Base-by-base conservation (phyloP, 2,888 invertebrate species). In the Esperia sulphurella region DNA sequence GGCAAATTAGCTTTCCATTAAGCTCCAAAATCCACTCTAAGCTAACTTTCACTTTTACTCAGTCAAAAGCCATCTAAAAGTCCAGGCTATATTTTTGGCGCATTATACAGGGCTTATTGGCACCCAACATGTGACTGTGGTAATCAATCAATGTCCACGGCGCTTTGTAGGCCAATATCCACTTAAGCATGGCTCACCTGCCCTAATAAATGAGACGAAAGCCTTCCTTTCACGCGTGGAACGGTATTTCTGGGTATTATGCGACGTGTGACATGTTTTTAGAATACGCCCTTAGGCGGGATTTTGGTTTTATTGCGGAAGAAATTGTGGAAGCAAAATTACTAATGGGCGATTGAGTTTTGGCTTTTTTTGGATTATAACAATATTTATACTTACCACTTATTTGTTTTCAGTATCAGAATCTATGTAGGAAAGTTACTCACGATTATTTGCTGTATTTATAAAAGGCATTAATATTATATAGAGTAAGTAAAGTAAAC, bases 101-200 rank as follows among this genome's bases (percentile, higher is more conserved):
- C 45, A 40, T 45, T 13, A 40, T 33, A 38, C 14, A 14, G 21
- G 30, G 49, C 33, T 46, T 46, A 46, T 50, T 44, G 50, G 46
- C 40, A 28, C 21, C 51, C 45, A 49, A 41, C 44, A 42, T 49
- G 68, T 68, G 70, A 68, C 68, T 64, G 57, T 42, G 46, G 52
- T 54, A 67, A 83, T 83, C 79, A 66, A 82, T 82, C 83, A 82
- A 73, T 54, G 80, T 77, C 79, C 50, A 13, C 40, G 49, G 48
- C 54, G 56, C 70, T 74, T 75, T 79, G 73, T 75, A 63, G 73
- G 67, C 75, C 75, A 71, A 74, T 76, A 72, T 69, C 75, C 75
- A 73, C 67, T 75, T 67, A 70, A 71, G 66, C 65, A 59, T 58
- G 57, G 58, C 61, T 68, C 71, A 76, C 75, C 75, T 77, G 72